Percentiles rank a stretch among this genome's conserved stretches.
Conservation (phyloP, 2,888 invertebrate genomes). For the Philereme transversata region DNA sequence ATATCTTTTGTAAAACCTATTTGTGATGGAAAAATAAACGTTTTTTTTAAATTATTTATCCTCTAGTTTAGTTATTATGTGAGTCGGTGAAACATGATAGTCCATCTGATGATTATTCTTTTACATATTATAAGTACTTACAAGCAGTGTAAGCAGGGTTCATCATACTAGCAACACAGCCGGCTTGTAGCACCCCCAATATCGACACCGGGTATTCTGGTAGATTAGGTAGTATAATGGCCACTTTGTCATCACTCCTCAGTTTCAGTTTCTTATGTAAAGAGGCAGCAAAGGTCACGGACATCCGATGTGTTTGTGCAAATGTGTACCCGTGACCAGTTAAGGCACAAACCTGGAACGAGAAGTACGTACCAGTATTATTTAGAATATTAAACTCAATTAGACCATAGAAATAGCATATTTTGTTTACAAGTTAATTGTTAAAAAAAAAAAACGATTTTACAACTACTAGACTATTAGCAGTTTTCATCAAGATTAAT, state of each 20-base stretch:
- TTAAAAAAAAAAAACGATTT: too few species aligned
- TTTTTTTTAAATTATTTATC: too few species aligned
- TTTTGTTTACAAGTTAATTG: too few species aligned
- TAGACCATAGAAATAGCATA: too few species aligned
- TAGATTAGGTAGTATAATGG: slow-evolving; percentile 88
- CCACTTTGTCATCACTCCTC: slow-evolving; percentile 86
- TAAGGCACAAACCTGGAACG: slow-evolving; percentile 87
- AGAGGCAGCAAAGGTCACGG: slow-evolving; percentile 86
- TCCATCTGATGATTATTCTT: too few species aligned
- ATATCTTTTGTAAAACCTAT: too few species aligned
- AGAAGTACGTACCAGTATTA: slow-evolving; percentile 4
- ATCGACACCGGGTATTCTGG: slow-evolving; percentile 88
- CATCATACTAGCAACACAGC: slow-evolving; percentile 87
- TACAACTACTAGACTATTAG: too few species aligned
- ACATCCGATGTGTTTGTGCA: slow-evolving; percentile 85
- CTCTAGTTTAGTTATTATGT: too few species aligned
- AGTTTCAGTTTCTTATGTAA: slow-evolving; percentile 86
- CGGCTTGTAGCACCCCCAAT: slow-evolving; percentile 87
- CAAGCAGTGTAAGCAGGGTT: slow-evolving; percentile 85
- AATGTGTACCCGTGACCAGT: slow-evolving; percentile 89
- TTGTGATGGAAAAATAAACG: too few species aligned
- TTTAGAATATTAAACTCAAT: too few species aligned
- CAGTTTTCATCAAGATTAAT: too few species aligned
- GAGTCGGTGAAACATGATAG: too few species aligned
- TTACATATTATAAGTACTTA: slow-evolving; percentile 41